phyloP scores from a whole-genome alignment of 1,140 invertebrate species.

The Sycophila sp. region DNA sequence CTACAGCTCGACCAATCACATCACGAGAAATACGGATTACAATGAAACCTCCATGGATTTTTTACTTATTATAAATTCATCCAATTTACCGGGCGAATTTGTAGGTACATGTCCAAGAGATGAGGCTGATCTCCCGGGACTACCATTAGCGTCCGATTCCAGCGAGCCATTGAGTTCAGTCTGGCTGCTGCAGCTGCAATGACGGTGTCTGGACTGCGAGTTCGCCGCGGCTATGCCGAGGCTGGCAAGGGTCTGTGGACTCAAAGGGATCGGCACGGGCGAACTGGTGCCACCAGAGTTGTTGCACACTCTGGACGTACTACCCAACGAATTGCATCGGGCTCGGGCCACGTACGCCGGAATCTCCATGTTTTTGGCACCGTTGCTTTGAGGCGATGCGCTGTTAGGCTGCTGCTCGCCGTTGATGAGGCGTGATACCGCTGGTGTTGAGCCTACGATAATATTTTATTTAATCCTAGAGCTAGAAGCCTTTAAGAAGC shows the following conservation, averaged over 20 bases:
- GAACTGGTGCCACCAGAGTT: conserved; percentile 45
- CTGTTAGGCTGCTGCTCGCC: conserved; percentile 32
- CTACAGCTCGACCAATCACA: too few species aligned
- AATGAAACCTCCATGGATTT: too few species aligned
- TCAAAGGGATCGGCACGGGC: conserved; percentile 66
- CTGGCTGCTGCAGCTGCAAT: conserved; percentile 78
- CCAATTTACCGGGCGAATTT: conserved; percentile 37
- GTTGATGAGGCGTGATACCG: conserved; percentile 41
- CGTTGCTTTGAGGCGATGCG: neutral
- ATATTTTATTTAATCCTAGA: too few species aligned
- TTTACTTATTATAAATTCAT: too few species aligned
- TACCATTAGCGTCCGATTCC: conserved; percentile 50
- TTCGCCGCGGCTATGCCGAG: conserved; percentile 67
- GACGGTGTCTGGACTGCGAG: conserved; percentile 57
- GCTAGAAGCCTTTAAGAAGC: too few species aligned
- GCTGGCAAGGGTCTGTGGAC: conserved; percentile 72
- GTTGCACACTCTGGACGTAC: conserved; percentile 42
- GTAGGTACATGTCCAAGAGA: conserved; percentile 49
- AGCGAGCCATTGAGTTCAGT: conserved; percentile 70
- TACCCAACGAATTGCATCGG: conserved; percentile 62
- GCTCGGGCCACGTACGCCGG: conserved; percentile 45
- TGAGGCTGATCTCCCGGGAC: conserved; percentile 55
- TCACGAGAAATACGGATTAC: too few species aligned
- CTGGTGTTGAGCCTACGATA: conserved; percentile 44
- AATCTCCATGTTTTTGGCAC: neutral